Conservation (phyloP, 2,797 vertebrate species). For the Brachyrhaphis roseni region DNA sequence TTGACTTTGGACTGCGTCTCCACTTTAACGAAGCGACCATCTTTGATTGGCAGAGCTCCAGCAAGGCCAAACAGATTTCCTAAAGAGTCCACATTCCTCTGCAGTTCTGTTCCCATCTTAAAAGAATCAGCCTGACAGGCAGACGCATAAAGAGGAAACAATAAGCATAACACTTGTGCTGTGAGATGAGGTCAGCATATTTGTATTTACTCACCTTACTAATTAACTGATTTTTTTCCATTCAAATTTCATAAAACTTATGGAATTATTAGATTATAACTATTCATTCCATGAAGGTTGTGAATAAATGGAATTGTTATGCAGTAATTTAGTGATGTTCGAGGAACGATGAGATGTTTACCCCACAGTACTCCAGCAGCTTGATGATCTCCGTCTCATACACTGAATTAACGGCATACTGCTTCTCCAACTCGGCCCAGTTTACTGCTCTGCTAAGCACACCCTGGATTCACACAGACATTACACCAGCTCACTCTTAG, state of each 20-base stretch:
- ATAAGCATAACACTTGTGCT: background rate
- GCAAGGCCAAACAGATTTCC: conserved; percentile 78
- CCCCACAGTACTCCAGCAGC: conserved; percentile 96
- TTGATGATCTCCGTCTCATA: conserved; percentile 96
- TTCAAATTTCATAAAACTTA: background rate
- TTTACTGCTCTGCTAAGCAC: conserved; percentile 95
- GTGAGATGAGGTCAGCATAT: background rate
- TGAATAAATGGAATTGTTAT: background rate
- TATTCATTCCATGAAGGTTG: background rate
- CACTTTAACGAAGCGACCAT: conserved; percentile 45
- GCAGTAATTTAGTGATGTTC: background rate
- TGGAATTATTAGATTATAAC: background rate
- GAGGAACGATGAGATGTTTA: conserved; percentile 65
- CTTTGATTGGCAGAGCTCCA: conserved; percentile 54
- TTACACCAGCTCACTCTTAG: background rate
- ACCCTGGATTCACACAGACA: conserved; percentile 79
- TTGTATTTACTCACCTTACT: background rate
- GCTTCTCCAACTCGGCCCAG: conserved; percentile 95
- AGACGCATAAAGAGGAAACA: conserved; percentile 17
- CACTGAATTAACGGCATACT: conserved; percentile 90
- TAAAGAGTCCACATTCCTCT: conserved; percentile 80
- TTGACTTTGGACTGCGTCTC: conserved; percentile 31
- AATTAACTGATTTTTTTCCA: background rate
- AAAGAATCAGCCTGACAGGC: conserved; percentile 90
- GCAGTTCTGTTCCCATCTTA: conserved; percentile 88